Base-by-base conservation (phyloP, 2,113 vertebrate genomes). In the Vireo altiloquus region DNA sequence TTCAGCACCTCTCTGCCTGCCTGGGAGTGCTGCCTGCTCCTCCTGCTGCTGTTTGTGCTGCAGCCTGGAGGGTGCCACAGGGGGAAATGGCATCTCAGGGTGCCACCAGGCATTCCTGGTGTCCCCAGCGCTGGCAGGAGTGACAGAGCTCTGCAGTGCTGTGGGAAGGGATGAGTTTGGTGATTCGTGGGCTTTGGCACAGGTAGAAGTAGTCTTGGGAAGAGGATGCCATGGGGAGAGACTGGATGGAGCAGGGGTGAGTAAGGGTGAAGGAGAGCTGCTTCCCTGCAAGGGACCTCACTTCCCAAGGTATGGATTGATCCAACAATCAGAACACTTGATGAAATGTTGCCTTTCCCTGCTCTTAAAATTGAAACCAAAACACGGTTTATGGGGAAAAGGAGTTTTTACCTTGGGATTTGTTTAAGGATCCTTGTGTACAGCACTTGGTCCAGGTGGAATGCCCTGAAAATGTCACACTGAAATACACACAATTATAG, bases 41-140 rank as follows among this genome's bases (percentile, higher is more conserved):
- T 37, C 49, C 46, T 42, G 10, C 11, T 83, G 40, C 24, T n/a
- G 3, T 60, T 56, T 49, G 40, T 70, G 37, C 60, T 81, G 74
- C 24, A 46, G 28, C 21, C 83, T 6, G 2, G 39, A 44, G 16
- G 86, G 3, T 79, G 57, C 31, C 44, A 22, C 30, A 0, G 0
- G 33, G 44, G 31, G 8, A 69, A 22, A 11, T 11, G 33, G 14
- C 49, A 47, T 28, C 53, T 64, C 9, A 0, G 4, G 10, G 37
- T 28, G 54, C 18, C 65, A 33, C 20, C 37, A 31, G 28, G 19
- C 7, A 3, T 22, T 40, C 19, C n/a, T 4, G 1, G 1, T 3
- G 40, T 35, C 17, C 63, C 37, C 40, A 27, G 84, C 1, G 1
- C 19, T 22, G 61, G 66, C 35, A 63, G 61, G 24, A 65, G 46